Evolutionary conservation across 2,888 invertebrate species (phyloP), one percentile per base, ranked within the genome.

Genomic region (Mythimna pallens): DNA sequence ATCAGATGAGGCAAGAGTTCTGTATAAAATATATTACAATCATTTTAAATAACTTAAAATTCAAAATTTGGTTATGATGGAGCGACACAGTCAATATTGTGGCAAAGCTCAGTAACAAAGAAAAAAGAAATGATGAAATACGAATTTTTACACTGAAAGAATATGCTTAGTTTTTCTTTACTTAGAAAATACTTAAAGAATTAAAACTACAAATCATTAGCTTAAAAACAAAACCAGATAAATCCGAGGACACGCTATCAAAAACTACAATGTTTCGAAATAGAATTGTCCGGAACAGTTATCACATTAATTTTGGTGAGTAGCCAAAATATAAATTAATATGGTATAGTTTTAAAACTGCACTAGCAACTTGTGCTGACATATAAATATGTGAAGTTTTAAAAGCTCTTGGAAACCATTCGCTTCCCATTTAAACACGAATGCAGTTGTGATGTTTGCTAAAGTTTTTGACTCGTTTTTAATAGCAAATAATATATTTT

Each of bases 361-460:
- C 34, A 52, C 54, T 65, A 20, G 64, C 61, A 81, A 83, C 71
- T 81, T 71, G 57, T 73, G 65, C 65, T 30, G 34, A 64, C 22
- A 25, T 73, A 64, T 74, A 58, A 78, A 64, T 74, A 58, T 76
- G 55, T 76, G 50, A 79, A 85, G 76, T 81, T 80, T 43, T 71
- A 66, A 81, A 83, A 83, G 83, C 83, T 83, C 75, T 84, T 83
- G 73, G 40, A 73, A 82, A 78, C 75, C 76, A 78, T 84, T 85
- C 82, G 54, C 65, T 80, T 80, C 77, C 77, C 69, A 80, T 80
- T 80, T 80, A 82, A 70, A 75, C 55, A 47, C 57, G 72, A 67
- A 76, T 77, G 68, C 70, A 76, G 50, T 82, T 3, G 58, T 54
- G 68, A 70, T 68, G 55, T 74, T 68, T 69, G n/a, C 12, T 59